Conservation (phyloP, 2,797 vertebrate genomes). For the Acanthiza pusilla region DNA sequence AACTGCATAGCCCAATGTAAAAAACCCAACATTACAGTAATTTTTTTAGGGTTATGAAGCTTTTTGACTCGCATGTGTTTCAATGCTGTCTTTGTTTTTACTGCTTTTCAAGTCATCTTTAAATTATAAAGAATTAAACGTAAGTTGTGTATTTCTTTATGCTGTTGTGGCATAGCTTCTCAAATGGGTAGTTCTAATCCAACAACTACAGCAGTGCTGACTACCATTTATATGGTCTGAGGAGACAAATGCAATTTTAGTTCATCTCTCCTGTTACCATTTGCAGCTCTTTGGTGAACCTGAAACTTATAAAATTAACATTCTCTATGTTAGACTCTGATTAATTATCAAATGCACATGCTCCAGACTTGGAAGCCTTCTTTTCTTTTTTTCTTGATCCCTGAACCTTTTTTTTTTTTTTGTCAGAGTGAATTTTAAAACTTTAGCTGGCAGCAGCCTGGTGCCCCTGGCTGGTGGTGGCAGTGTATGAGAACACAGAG, state of each 20-base stretch:
- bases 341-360: background rate
- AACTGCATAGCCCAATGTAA: background rate
- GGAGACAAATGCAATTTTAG: background rate
- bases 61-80: background rate
- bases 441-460: background rate
- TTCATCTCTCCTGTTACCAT: background rate
- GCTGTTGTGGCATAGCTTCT: background rate
- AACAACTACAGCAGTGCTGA: background rate
- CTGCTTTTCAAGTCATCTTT: background rate
- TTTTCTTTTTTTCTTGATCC: background rate
- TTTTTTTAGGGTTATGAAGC: background rate
- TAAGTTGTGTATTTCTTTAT: background rate
- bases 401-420: background rate
- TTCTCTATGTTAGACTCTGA: background rate
- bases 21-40: background rate
- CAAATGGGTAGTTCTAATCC: background rate
- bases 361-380: background rate
- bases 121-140: background rate
- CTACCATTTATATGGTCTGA: background rate
- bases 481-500: rapidly evolving
- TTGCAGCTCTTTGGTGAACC: background rate
- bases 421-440: background rate
- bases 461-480: background rate
- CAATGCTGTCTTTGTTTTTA: background rate
- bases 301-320: background rate